A percentile compares a stretch with the other conserved stretches of the same genome.
phyloP scores from a whole-genome alignment of 92 coral and sea anemone genomes.

The Phenganax stokvisi region DNA sequence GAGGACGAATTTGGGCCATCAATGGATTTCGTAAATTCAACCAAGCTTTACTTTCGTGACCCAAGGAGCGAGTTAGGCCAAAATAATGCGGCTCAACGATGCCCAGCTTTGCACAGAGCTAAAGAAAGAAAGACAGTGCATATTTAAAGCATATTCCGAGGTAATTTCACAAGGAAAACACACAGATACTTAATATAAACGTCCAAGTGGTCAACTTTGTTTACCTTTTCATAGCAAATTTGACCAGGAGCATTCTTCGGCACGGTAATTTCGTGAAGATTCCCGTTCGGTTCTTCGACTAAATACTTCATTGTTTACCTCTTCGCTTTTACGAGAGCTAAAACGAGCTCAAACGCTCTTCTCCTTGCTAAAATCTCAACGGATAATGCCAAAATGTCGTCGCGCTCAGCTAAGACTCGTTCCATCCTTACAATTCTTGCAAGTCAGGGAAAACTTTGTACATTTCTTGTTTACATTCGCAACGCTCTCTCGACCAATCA shows the following conservation, averaged over 20 bases:
- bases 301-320: conserved; percentile 67
- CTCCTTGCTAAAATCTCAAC: not conserved
- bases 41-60: conserved; percentile 80
- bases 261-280: conserved; percentile 77
- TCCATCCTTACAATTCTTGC: not conserved
- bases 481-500: conserved; percentile 21
- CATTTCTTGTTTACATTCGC: conserved; percentile 33
- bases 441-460: conserved; percentile 37
- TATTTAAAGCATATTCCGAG: not conserved
- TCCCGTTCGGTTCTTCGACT: conserved; percentile 80
- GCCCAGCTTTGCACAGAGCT: conserved; percentile 86
- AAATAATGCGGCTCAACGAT: conserved; percentile 90
- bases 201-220: not conserved
- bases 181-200: conserved; percentile 2
- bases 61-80: conserved; percentile 71
- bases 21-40: conserved; percentile 91
- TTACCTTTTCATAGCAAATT: conserved; percentile 91
- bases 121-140: conserved; percentile 9
- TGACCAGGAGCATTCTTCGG: conserved; percentile 89
- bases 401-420: too few species aligned
- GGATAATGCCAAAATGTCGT: too few species aligned
- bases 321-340: conserved; percentile 7
- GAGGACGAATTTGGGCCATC: conserved; percentile 91
- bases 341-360: not conserved
- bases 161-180: not conserved